phyloP scores from a whole-genome alignment of 2,113 vertebrate species.

The Anseranas semipalmata region DNA sequence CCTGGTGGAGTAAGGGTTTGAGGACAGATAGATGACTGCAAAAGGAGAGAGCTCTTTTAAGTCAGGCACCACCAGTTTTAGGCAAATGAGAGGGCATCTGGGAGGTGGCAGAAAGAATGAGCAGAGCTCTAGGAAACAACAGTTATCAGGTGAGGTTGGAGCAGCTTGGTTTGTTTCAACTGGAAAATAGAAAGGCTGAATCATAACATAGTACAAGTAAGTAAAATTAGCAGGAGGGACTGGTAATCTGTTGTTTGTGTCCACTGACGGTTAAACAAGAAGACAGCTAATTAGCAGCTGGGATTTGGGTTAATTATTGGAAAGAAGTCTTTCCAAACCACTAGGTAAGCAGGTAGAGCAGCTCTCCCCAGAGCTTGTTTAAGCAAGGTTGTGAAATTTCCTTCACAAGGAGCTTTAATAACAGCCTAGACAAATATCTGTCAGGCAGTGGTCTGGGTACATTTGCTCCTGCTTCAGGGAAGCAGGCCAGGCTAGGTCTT shows the following conservation, averaged over 20 bases:
- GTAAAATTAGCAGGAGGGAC: slow-evolving; percentile 20
- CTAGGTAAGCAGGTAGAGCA: slow-evolving; percentile 55
- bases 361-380: slow-evolving; percentile 53
- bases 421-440: slow-evolving; percentile 12
- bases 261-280: slow-evolving; percentile 46
- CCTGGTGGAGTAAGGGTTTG: neutral
- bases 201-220: neutral
- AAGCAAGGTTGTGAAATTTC: slow-evolving; percentile 50
- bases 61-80: neutral
- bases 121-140: neutral
- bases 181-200: neutral
- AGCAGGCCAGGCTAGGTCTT: neutral
- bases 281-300: slow-evolving; percentile 31
- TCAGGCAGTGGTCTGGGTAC: neutral
- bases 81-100: neutral
- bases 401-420: slow-evolving; percentile 54
- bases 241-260: neutral
- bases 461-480: neutral
- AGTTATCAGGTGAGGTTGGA: neutral
- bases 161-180: neutral
- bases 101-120: neutral
- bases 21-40: neutral
- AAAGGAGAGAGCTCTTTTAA: neutral
- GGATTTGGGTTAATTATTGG: slow-evolving; percentile 60
- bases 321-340: slow-evolving; percentile 63